Conservation (phyloP, 2,888 invertebrate genomes). For the Drosophila colorata region DNA sequence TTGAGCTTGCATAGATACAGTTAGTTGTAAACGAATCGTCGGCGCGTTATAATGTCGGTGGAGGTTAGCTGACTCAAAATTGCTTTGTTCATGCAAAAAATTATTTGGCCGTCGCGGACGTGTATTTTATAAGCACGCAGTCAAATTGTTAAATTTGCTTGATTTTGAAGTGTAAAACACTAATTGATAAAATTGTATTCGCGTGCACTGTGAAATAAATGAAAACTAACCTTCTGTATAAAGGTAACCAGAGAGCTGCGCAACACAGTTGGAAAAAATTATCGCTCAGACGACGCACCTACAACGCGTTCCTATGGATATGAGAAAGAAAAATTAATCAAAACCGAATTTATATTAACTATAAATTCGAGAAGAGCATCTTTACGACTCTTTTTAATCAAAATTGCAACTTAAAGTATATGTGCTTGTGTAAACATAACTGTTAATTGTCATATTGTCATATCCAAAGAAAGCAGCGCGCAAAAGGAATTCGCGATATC, state of each 20-base stretch:
- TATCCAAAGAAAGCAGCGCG: conserved; percentile 20
- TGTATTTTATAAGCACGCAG: conserved; percentile 16
- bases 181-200: conserved; percentile 8
- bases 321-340: conserved; percentile 13
- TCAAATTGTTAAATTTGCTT: conserved; percentile 20
- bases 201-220: conserved; percentile 6
- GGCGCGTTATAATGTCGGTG: conserved; percentile 9
- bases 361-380: neutral
- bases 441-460: conserved; percentile 17
- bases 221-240: conserved; percentile 3
- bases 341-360: conserved; percentile 8
- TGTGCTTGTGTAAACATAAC: conserved; percentile 18
- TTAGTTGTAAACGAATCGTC: conserved; percentile 56
- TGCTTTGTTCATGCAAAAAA: conserved; percentile 38
- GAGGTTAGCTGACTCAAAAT: neutral
- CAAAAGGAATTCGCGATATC: conserved; percentile 37
- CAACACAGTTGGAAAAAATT: conserved; percentile 35
- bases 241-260: conserved; percentile 22
- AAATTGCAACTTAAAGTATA: neutral
- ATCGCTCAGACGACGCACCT: conserved; percentile 47
- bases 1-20: conserved; percentile 36
- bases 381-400: neutral
- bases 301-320: conserved; percentile 42
- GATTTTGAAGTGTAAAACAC: conserved; percentile 10
- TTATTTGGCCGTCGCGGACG: conserved; percentile 21